A percentile compares a stretch with the other conserved stretches of the same genome.
phyloP scores from a whole-genome alignment of 2,113 vertebrate species.

The Myiozetetes cayanensis region DNA sequence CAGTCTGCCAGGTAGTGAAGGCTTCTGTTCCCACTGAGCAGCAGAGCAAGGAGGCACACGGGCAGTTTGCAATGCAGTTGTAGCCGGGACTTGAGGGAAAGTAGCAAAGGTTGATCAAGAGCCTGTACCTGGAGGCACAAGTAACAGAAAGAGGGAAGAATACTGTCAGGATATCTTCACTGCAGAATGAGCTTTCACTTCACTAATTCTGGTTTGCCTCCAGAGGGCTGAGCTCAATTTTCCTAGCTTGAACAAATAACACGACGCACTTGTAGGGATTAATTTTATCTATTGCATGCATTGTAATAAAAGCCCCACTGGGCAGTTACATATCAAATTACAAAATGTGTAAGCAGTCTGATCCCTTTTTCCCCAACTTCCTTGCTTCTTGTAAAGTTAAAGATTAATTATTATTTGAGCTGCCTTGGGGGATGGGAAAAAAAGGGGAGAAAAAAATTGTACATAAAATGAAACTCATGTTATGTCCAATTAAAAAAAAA shows the following conservation, averaged over 20 bases:
- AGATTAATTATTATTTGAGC: slow-evolving; percentile 36
- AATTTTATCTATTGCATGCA: slow-evolving; percentile 34
- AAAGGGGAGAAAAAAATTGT: not conserved
- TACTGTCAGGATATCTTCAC: not conserved
- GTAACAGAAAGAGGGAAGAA: not conserved
- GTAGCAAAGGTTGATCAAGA: not conserved
- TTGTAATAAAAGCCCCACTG: slow-evolving; percentile 50
- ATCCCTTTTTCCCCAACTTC: not conserved
- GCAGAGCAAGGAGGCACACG: fast-evolving
- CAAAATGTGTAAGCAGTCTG: not conserved
- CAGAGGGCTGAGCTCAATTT: slow-evolving; percentile 38
- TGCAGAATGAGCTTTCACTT: slow-evolving; percentile 15
- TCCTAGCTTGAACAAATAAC: slow-evolving; percentile 38
- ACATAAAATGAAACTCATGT: not conserved
- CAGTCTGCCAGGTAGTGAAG: not conserved
- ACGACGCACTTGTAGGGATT: not conserved
- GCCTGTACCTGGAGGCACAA: not conserved
- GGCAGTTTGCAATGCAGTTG: not conserved
- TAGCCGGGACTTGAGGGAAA: not conserved
- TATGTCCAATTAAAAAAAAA: not conserved
- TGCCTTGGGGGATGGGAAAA: not conserved
- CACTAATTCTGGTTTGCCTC: slow-evolving; percentile 10
- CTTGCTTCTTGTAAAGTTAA: slow-evolving; percentile 8
- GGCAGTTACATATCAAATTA: slow-evolving; percentile 48
- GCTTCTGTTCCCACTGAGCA: not conserved